Evolutionary conservation across 2,888 invertebrate species (phyloP).

Genomic region (Vesta saturnalis): DNA sequence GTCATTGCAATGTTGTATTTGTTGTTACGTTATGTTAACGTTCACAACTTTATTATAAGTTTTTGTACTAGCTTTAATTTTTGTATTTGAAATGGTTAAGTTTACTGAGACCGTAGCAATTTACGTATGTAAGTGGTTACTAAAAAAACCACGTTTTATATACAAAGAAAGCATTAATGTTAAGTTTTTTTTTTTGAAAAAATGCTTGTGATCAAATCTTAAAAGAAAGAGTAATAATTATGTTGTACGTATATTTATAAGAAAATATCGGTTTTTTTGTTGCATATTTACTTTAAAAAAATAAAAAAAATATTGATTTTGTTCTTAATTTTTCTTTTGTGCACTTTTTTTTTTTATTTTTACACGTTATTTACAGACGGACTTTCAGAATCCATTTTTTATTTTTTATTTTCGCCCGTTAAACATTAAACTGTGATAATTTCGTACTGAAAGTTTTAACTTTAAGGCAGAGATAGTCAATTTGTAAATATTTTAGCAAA

Average conservation of each 20-base stretch:
- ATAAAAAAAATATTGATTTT: constrained; percentile 57
- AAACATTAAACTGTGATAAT: constrained; percentile 60
- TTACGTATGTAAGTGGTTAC: constrained; percentile 13
- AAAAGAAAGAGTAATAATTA: constrained; percentile 39
- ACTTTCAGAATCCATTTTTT: constrained; percentile 20
- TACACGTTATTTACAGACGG: neutral
- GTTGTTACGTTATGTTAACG: constrained; percentile 43
- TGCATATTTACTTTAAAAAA: constrained; percentile 56
- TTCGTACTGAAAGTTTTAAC: constrained; percentile 57
- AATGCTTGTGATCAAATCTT: constrained; percentile 41
- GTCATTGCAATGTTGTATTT: constrained; percentile 29
- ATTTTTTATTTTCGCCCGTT: constrained; percentile 42
- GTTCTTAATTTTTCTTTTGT: constrained; percentile 45
- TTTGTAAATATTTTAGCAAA: constrained; percentile 54
- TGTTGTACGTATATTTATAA: constrained; percentile 54
- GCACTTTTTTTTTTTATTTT: constrained; percentile 6
- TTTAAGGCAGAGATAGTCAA: constrained; percentile 55
- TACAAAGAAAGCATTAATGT: constrained; percentile 38
- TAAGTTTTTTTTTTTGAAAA: constrained; percentile 36
- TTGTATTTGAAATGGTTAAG: constrained; percentile 32
- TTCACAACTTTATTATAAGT: constrained; percentile 32
- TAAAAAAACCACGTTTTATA: constrained; percentile 14
- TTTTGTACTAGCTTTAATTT: constrained; percentile 39
- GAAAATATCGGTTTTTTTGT: constrained; percentile 57
- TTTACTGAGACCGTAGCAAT: constrained; percentile 37